Evolutionary conservation across 2,797 vertebrate genomes (phyloP).

Genomic region (Linurgus olivaceus): DNA sequence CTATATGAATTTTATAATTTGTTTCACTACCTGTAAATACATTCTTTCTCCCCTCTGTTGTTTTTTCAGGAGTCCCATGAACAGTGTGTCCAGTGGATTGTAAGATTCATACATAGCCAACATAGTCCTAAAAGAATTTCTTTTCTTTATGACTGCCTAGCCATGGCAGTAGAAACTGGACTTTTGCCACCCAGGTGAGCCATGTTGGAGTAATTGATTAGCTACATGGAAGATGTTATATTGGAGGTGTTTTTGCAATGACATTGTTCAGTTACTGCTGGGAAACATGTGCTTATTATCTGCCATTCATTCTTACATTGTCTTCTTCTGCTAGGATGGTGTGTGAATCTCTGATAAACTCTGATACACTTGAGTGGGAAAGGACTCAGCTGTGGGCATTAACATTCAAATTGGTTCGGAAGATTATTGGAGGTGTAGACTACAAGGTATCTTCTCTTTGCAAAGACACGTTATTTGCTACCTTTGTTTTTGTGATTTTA

Average conservation of each 20-base stretch:
- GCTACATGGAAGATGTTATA: not conserved
- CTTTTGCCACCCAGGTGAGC: constrained; percentile 90
- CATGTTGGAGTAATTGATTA: not conserved
- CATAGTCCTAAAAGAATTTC: constrained; percentile 98
- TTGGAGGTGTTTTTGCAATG: not conserved
- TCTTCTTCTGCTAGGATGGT: constrained; percentile 85
- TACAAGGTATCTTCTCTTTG: constrained; percentile 85
- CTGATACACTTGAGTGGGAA: constrained; percentile 94
- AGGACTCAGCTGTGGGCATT: constrained; percentile 95
- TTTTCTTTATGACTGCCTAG: constrained; percentile 96
- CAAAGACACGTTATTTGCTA: not conserved
- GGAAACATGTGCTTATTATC: rapidly evolving
- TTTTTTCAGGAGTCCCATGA: constrained; percentile 92
- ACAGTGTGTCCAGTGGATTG: constrained; percentile 97
- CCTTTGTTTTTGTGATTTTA: not conserved
- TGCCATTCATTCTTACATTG: not conserved
- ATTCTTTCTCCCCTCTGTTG: not conserved
- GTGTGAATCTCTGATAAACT: constrained; percentile 91
- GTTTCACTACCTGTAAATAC: not conserved
- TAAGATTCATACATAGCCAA: constrained; percentile 93
- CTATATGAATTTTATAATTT: not conserved
- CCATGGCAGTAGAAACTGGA: constrained; percentile 95
- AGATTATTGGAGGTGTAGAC: constrained; percentile 98
- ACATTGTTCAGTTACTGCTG: not conserved
- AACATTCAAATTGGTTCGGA: constrained; percentile 93